phyloP scores from a whole-genome alignment of 2,888 invertebrate species.

The Deilephila porcellus region DNA sequence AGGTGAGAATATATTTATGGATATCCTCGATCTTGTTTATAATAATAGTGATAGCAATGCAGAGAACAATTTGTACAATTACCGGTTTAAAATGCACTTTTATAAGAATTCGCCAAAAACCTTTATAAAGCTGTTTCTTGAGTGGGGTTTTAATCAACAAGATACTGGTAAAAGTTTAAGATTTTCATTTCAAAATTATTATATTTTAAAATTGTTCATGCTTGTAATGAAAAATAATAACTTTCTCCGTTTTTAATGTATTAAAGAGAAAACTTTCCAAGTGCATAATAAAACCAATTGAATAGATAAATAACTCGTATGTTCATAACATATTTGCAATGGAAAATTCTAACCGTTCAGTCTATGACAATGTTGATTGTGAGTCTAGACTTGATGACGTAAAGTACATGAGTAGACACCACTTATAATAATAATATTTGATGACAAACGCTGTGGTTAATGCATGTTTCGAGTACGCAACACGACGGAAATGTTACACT shows the following conservation, averaged over 20 bases:
- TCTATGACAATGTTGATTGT: conserved; percentile 33
- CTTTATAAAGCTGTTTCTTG: neutral
- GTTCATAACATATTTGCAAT: conserved; percentile 32
- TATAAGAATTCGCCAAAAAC: neutral
- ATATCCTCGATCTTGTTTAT: neutral
- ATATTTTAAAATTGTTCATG: neutral
- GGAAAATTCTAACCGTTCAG: conserved; percentile 35
- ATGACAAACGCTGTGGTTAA: conserved; percentile 27
- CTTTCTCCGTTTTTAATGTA: neutral
- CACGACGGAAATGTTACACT: neutral
- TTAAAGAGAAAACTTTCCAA: conserved; percentile 16
- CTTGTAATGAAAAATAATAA: neutral
- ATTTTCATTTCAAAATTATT: too few relatives aligned
- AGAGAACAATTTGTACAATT: neutral
- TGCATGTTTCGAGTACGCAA: neutral
- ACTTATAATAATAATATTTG: conserved; percentile 29
- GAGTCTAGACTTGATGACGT: conserved; percentile 32
- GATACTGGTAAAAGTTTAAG: too few relatives aligned
- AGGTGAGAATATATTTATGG: conserved; percentile 8
- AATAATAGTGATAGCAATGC: neutral
- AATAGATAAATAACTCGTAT: conserved; percentile 20
- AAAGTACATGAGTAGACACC: conserved; percentile 31
- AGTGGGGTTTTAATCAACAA: too few relatives aligned
- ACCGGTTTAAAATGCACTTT: neutral
- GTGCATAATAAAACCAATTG: conserved; percentile 11